Base-by-base conservation (phyloP, 2,797 vertebrate species). In the Pelodytes ibericus region DNA sequence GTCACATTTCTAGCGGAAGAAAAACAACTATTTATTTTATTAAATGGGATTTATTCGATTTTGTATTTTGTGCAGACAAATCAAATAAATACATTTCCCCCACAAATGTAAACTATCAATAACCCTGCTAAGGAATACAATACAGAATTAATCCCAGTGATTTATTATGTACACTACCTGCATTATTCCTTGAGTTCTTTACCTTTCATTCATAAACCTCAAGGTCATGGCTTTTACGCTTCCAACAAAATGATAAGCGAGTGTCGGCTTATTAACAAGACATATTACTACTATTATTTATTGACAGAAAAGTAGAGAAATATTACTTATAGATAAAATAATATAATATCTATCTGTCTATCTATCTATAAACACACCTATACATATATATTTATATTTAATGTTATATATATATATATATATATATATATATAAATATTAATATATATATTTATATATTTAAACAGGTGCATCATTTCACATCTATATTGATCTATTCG, bases 121-220 rank as follows among this genome's bases (percentile, higher is more conserved):
- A 36, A 36, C 33, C 11, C 11, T 11, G 33, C 5, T 6, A 6
- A 11, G 33, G 33, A 36, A 6, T 11, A 36, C 5, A 36, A 36
- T 36, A 36, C 33, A 5, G 33, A 36, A 58, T 26, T 58, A 25
- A 58, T 58, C 25, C 2, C 25, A 27, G 18, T 27, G 56, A 58
- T 26, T 26, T 26, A 58, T 22, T 9, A 9, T 58, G 24, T 18
- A 5, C 5, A 36, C 33, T 36, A 6, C 5, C 11, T 36, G 33
- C 33, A 36, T 36, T 36, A 6, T n/a, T n/a, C n/a, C n/a, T n/a
- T 11, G 11, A 36, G 11, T 11, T 6, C 22, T 26, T 11, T 58
- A 25, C 27, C 25, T 58, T 58, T 58, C 11, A 58, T 58, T 26
- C 25, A 58, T 58, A 58, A 58, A 26, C 56, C 56, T 1, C 56